Conservation (phyloP, 1,140 invertebrate genomes). For the Pachypsylla venusta region DNA sequence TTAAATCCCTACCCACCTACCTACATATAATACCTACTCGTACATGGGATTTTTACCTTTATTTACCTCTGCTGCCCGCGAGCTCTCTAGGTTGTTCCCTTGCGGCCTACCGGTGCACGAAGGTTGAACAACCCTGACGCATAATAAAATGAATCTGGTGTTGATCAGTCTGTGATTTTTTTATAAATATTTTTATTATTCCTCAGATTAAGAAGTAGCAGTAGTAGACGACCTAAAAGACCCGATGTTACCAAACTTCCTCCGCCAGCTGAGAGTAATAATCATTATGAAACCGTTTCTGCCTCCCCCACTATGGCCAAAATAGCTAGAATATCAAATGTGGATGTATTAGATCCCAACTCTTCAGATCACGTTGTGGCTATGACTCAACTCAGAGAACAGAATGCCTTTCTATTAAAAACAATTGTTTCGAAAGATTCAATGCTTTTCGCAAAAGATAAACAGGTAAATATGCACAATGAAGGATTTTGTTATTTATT, state of each 20-base stretch:
- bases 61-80: too few species aligned
- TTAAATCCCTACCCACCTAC: too few species aligned
- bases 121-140: too few species aligned
- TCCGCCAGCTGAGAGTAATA: constrained; percentile 16
- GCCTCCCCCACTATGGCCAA: constrained; percentile 26
- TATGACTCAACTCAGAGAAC: constrained; percentile 84
- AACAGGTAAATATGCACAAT: constrained; percentile 54
- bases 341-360: constrained; percentile 51
- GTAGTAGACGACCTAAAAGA: constrained; percentile 17
- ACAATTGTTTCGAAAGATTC: constrained; percentile 71
- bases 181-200: constrained; percentile 1
- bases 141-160: too few species aligned
- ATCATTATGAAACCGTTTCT: constrained; percentile 10
- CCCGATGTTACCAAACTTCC: constrained; percentile 50
- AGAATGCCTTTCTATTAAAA: constrained; percentile 84
- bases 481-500: too few species aligned
- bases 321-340: constrained; percentile 31
- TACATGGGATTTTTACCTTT: too few species aligned
- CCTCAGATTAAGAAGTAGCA: constrained; percentile 19
- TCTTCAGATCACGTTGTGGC: constrained; percentile 87
- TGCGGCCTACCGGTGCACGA: too few species aligned
- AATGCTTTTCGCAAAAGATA: constrained; percentile 76
- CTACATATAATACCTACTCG: too few species aligned
- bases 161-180: too few species aligned
- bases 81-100: too few species aligned